Conservation (phyloP, 2,113 vertebrate genomes). For the Lamprotornis superbus region DNA sequence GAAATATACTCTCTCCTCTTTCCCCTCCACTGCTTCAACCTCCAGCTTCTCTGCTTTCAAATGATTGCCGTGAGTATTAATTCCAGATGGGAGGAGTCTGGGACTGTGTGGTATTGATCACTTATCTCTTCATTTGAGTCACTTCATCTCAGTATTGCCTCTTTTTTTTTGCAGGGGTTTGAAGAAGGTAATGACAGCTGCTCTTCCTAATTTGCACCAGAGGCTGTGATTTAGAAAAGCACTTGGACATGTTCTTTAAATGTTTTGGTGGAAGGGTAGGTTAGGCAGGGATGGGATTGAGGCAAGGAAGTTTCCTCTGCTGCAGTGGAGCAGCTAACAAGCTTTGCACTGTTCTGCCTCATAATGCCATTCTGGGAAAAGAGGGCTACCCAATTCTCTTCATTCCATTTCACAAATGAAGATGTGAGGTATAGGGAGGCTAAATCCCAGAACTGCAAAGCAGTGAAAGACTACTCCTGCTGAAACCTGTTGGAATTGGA, state of each 20-base stretch:
- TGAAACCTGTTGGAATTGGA: background rate
- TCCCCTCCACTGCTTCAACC: background rate
- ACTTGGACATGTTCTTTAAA: background rate
- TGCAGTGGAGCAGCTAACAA: background rate
- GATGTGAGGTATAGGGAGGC: background rate
- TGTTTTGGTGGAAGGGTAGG: background rate
- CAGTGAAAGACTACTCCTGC: fast-evolving
- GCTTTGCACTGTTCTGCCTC: background rate
- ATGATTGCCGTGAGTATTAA: background rate
- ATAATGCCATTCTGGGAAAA: background rate
- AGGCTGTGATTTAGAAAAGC: background rate
- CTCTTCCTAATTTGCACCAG: background rate
- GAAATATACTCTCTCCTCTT: background rate
- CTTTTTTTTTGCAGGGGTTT: background rate
- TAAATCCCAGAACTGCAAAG: background rate
- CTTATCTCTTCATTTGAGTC: background rate
- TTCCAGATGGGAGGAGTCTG: background rate
- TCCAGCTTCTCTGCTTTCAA: background rate
- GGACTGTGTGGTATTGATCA: background rate
- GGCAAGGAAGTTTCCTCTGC: background rate
- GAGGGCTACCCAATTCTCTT: background rate
- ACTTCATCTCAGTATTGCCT: background rate
- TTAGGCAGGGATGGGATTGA: background rate
- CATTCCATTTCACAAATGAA: background rate
- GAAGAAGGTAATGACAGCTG: background rate